Conservation (phyloP, 2,888 invertebrate genomes). For the Leucophenga maculata region DNA sequence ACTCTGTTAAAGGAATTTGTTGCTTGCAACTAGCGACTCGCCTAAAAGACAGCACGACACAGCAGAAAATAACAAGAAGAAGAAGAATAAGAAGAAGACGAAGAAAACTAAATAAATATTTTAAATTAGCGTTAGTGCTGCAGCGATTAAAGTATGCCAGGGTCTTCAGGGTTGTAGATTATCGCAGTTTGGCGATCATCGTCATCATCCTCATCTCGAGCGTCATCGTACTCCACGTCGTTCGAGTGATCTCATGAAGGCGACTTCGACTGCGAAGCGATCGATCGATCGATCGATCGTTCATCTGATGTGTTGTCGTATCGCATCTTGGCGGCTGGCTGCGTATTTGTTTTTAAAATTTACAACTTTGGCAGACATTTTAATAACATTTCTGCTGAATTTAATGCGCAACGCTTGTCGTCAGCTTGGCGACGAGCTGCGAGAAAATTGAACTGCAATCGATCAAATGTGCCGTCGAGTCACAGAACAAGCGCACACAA, state of each 20-base stretch:
- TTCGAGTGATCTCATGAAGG: background rate
- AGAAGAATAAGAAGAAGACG: background rate
- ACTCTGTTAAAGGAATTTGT: background rate
- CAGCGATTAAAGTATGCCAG: slow-evolving; percentile 11
- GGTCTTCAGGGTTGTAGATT: background rate
- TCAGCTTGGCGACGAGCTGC: slow-evolving; percentile 38
- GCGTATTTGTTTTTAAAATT: slow-evolving; percentile 63
- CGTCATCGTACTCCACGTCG: background rate
- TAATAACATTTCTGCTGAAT: slow-evolving; percentile 64
- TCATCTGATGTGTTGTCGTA: slow-evolving; percentile 25
- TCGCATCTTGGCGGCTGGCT: slow-evolving; percentile 34
- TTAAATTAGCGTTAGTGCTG: slow-evolving; percentile 61
- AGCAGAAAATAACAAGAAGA: no score
- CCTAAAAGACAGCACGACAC: background rate
- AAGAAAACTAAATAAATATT: slow-evolving; percentile 33
- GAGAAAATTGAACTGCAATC: slow-evolving; percentile 31
- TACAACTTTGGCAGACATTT: slow-evolving; percentile 60
- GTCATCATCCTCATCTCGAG: background rate
- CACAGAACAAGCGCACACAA: background rate
- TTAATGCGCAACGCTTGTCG: slow-evolving; percentile 61
- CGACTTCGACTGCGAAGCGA: no score
- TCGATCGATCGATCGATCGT: slow-evolving; percentile 9
- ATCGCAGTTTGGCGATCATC: background rate
- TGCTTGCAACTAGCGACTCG: background rate
- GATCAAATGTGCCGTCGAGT: slow-evolving; percentile 18